Evolutionary conservation across 2,113 vertebrate species (phyloP).

Genomic region (Pseudorectes ferrugineus): DNA sequence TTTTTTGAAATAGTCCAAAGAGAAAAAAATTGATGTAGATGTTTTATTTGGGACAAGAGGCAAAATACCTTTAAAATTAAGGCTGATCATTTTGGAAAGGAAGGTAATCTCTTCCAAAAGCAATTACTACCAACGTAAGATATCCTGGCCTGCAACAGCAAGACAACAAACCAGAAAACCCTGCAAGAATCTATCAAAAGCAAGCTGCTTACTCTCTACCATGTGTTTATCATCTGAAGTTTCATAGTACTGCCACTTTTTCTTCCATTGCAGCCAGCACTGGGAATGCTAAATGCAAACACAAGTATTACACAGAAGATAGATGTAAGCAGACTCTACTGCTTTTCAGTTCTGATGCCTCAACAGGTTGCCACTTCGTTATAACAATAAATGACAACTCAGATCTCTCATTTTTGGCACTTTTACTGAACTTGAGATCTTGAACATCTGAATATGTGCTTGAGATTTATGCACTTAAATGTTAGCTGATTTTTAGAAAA

Average conservation of each 20-base stretch:
- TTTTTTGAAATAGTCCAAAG: neutral
- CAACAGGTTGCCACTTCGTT: neutral
- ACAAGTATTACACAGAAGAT: neutral
- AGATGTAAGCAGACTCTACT: neutral
- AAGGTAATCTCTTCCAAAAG: neutral
- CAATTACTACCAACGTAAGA: neutral
- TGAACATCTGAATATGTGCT: neutral
- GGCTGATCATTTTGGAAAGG: neutral
- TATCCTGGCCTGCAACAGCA: neutral
- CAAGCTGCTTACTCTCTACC: neutral
- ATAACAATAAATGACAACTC: neutral
- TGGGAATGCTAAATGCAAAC: neutral
- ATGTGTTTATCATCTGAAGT: neutral
- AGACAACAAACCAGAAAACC: neutral
- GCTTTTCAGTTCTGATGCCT: neutral
- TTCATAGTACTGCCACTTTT: neutral
- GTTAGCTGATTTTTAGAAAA: neutral
- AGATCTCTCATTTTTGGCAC: neutral
- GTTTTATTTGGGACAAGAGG: neutral
- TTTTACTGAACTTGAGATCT: neutral
- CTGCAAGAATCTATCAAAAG: neutral
- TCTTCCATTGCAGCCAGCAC: neutral
- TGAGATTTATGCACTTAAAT: neutral
- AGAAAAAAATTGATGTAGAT: rapidly evolving
- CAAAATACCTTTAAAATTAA: neutral